Percentiles rank a stretch among this genome's conserved stretches.
phyloP scores from a whole-genome alignment of 2,797 vertebrate species.

The Urosaurus nigricauda region DNA sequence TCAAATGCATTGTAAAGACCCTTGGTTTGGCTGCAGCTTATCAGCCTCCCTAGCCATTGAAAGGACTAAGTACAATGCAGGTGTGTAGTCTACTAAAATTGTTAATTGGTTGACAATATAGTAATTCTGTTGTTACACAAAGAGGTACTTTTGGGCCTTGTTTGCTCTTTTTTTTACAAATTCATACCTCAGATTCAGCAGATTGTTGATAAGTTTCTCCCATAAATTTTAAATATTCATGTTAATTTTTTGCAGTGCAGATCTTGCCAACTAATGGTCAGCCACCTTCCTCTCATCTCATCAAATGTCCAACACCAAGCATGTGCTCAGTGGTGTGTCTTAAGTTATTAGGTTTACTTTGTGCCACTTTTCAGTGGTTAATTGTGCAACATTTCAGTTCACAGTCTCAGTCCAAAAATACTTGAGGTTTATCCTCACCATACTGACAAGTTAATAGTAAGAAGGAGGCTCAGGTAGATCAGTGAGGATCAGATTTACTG shows the following conservation, averaged over 20 bases:
- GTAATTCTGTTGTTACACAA: background rate
- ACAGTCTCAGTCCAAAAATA: slow-evolving; percentile 71
- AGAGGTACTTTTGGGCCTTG: background rate
- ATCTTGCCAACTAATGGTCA: background rate
- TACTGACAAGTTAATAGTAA: slow-evolving; percentile 63
- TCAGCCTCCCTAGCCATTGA: background rate
- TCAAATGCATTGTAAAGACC: background rate
- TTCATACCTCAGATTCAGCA: background rate
- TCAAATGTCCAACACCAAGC: fast-evolving
- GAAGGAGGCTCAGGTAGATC: slow-evolving; percentile 70
- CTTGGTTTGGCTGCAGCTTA: background rate
- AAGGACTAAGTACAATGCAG: background rate
- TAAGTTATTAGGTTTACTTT: slow-evolving; percentile 20
- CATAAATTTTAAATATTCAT: background rate
- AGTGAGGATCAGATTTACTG: slow-evolving; percentile 61
- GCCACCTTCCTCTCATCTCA: fast-evolving
- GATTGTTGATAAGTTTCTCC: background rate
- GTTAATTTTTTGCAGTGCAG: background rate
- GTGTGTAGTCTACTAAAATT: background rate
- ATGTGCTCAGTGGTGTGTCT: background rate
- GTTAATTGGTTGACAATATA: background rate
- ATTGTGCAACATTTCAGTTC: slow-evolving; percentile 35
- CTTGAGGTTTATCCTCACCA: slow-evolving; percentile 67
- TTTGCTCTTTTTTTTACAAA: background rate
- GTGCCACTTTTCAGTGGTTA: slow-evolving; percentile 54